Conservation (phyloP, 2,888 invertebrate genomes). For the Spodoptera picta region DNA sequence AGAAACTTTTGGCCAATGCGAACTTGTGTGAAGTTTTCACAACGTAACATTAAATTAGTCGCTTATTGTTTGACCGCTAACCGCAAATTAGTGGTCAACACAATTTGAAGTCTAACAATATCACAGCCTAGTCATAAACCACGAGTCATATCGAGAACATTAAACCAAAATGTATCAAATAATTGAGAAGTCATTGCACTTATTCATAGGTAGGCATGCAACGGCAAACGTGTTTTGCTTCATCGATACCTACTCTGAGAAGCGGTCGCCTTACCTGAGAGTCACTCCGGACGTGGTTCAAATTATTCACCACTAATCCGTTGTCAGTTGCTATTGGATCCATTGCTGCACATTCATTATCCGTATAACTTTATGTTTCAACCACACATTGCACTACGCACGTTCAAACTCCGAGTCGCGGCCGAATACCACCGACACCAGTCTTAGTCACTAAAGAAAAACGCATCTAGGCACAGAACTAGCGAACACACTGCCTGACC, state of each 20-base stretch:
- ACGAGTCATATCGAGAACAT: conserved; percentile 28
- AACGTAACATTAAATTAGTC: conserved; percentile 14
- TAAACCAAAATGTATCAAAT: conserved; percentile 67
- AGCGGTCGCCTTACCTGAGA: conserved; percentile 83
- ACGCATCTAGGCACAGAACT: conserved; percentile 70
- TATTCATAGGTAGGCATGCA: conserved; percentile 82
- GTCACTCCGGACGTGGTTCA: conserved; percentile 86
- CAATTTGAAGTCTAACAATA: conserved; percentile 31
- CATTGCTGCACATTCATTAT: conserved; percentile 80
- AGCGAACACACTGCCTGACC: conserved; percentile 66
- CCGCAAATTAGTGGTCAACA: conserved; percentile 38
- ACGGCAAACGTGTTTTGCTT: conserved; percentile 83
- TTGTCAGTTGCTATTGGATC: conserved; percentile 85
- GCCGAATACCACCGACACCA: conserved; percentile 48
- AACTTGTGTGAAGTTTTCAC: conserved; percentile 34
- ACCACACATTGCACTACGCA: conserved; percentile 69
- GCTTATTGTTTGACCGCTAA: conserved; percentile 18
- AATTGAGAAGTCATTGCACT: conserved; percentile 80
- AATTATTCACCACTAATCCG: conserved; percentile 86
- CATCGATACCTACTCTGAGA: conserved; percentile 74
- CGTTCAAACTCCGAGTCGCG: conserved; percentile 57
- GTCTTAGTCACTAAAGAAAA: conserved; percentile 66
- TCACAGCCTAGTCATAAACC: conserved; percentile 27
- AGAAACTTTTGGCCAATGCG: conserved; percentile 22
- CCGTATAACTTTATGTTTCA: conserved; percentile 59